phyloP scores from a whole-genome alignment of 2,888 invertebrate species.

The Standfussiana lucernea region DNA sequence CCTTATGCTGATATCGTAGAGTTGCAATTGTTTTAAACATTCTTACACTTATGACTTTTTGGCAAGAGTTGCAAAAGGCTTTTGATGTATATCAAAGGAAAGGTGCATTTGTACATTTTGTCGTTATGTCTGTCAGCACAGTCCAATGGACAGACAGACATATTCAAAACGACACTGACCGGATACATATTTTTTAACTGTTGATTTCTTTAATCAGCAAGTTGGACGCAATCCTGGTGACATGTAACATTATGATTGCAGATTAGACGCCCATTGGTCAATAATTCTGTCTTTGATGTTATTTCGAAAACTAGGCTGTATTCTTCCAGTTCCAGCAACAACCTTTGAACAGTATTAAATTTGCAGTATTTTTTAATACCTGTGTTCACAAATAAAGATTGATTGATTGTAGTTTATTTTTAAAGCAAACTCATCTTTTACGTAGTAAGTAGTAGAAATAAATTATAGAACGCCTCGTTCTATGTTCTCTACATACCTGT shows the following conservation, averaged over 20 bases:
- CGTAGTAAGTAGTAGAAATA: not conserved
- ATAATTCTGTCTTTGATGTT: not conserved
- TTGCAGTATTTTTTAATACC: no score
- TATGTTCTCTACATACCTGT: no score
- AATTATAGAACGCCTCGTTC: no score
- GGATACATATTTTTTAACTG: not conserved
- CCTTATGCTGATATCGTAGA: not conserved
- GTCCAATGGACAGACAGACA: slow-evolving; percentile 18
- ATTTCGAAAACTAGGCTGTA: not conserved
- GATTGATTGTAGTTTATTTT: not conserved
- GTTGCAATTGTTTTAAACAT: not conserved
- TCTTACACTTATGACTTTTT: not conserved
- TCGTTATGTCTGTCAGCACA: slow-evolving; percentile 23
- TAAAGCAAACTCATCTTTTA: not conserved
- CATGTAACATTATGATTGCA: slow-evolving; percentile 10
- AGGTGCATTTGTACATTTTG: slow-evolving; percentile 36
- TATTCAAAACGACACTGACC: slow-evolving; percentile 16
- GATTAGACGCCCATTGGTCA: not conserved
- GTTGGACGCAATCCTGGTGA: slow-evolving; percentile 4
- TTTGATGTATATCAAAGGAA: slow-evolving; percentile 43
- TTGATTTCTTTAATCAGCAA: slow-evolving; percentile 17
- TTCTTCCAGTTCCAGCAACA: not conserved
- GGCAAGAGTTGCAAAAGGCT: not conserved
- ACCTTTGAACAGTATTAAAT: not conserved
- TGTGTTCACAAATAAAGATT: no score